A percentile compares a stretch with the other conserved stretches of the same genome.
Evolutionary conservation across 2,888 invertebrate species (phyloP).

Genomic region (Epistrophe grossulariae): DNA sequence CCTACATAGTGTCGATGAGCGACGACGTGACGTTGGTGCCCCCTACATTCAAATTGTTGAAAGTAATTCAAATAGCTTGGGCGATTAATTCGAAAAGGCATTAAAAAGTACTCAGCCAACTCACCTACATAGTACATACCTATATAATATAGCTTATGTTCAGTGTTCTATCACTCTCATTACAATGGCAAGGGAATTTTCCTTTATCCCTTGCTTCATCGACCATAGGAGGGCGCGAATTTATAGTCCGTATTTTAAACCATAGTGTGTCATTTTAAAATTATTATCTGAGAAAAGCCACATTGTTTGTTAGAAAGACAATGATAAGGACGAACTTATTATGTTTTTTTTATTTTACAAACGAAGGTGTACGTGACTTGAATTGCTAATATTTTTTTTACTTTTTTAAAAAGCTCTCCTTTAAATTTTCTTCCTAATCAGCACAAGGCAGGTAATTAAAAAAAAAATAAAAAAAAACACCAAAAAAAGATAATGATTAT

Average conservation of each 20-base stretch:
- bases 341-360: conserved; percentile 43
- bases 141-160: conserved; percentile 18
- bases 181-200: conserved; percentile 45
- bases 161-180: conserved; percentile 45
- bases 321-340: conserved; percentile 39
- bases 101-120: conserved; percentile 65
- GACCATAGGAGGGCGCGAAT: conserved; percentile 6
- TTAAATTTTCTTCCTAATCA: conserved; percentile 49
- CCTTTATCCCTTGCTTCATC: neutral
- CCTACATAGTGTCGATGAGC: neutral
- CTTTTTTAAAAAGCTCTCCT: conserved; percentile 28
- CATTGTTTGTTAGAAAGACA: conserved; percentile 31
- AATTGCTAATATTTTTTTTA: conserved; percentile 45
- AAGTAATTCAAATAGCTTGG: conserved; percentile 44
- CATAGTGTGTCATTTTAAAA: conserved; percentile 47
- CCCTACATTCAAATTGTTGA: neutral
- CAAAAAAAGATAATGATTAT: conserved; percentile 1
- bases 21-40: neutral
- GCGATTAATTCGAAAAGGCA: conserved; percentile 66
- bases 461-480: neutral
- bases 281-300: conserved; percentile 46
- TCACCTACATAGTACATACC: no score
- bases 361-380: conserved; percentile 53
- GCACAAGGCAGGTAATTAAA: conserved; percentile 63
- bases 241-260: conserved; percentile 17